phyloP scores from a whole-genome alignment of 2,888 invertebrate genomes.

The Eupithecia tripunctaria region DNA sequence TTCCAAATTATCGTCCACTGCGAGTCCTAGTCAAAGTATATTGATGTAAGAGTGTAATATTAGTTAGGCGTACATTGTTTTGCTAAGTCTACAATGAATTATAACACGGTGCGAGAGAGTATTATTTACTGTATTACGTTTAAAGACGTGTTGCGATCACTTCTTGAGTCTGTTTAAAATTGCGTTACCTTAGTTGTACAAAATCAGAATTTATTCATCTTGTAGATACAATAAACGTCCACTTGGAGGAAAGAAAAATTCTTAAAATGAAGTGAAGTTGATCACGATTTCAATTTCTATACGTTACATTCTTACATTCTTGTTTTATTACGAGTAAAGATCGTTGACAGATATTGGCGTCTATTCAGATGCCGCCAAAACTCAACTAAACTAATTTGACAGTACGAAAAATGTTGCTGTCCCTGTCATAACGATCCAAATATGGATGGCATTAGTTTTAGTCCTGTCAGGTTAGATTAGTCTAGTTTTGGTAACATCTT shows the following conservation, averaged over 20 bases:
- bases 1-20: constrained; percentile 58
- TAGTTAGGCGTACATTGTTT: constrained; percentile 65
- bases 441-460: too few species aligned
- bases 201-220: not conserved
- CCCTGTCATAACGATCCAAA: too few species aligned
- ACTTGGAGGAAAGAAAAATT: not conserved
- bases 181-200: not conserved
- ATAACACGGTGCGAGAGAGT: constrained; percentile 17
- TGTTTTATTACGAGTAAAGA: not conserved
- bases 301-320: too few species aligned
- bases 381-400: too few species aligned
- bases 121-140: constrained; percentile 10
- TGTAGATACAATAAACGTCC: not conserved
- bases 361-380: too few species aligned
- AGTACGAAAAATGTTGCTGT: too few species aligned
- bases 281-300: too few species aligned
- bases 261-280: not conserved
- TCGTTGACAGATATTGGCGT: too few species aligned
- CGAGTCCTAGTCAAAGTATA: constrained; percentile 73
- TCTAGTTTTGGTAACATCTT: too few species aligned
- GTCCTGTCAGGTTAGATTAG: too few species aligned
- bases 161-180: not conserved
- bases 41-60: constrained; percentile 64
- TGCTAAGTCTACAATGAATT: constrained; percentile 49
- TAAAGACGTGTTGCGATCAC: not conserved